These are phyloP conservation scores for Thumatha senex DNA, from an alignment of 2,888 invertebrate species.

Conservation along the genomic window DNA sequence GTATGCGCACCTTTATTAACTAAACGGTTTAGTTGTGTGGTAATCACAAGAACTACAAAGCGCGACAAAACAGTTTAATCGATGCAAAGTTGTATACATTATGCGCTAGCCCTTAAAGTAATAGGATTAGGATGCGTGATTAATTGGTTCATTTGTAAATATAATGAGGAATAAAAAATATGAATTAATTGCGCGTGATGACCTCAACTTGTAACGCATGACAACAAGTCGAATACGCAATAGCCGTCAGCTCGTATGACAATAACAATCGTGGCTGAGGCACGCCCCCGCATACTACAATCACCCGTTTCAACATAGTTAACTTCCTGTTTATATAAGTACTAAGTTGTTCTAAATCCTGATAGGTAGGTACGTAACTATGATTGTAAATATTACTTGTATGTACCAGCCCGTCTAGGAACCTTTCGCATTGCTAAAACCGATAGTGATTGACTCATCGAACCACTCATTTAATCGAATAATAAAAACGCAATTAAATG, in stretches of 20 bases:
- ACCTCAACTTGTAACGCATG: constrained; percentile 56
- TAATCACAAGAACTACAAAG: no score
- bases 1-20: no score
- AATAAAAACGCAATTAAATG: not conserved
- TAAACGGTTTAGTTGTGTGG: no score
- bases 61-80: no score
- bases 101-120: constrained; percentile 24
- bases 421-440: constrained; percentile 21
- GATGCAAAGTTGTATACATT: no score
- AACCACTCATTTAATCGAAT: constrained; percentile 5
- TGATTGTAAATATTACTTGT: constrained; percentile 38
- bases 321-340: constrained; percentile 65
- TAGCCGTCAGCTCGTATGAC: constrained; percentile 44
- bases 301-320: constrained; percentile 60
- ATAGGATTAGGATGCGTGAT: constrained; percentile 10
- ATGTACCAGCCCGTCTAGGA: constrained; percentile 19
- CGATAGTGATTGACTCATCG: constrained; percentile 23
- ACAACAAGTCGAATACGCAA: constrained; percentile 64
- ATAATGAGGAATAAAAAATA: constrained; percentile 39
- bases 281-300: constrained; percentile 69
- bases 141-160: constrained; percentile 23
- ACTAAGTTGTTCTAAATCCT: constrained; percentile 42
- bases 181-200: constrained; percentile 56
- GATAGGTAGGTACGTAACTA: constrained; percentile 32
- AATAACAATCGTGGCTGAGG: constrained; percentile 57